These are phyloP conservation scores for Cettia cetti DNA, from an alignment of 2,113 vertebrate genomes.

Conservation along the genomic window DNA sequence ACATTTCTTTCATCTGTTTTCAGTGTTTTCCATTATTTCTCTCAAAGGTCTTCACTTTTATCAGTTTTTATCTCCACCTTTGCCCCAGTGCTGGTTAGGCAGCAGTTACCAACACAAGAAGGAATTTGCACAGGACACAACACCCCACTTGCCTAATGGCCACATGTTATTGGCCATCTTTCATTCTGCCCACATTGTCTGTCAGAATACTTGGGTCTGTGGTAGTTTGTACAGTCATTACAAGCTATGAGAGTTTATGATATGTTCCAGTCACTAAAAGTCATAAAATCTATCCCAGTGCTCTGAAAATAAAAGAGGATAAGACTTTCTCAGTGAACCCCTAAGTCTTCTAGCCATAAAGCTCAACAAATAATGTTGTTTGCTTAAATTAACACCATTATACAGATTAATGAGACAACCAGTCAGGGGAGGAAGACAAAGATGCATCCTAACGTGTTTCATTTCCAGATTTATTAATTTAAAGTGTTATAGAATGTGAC, in stretches of 20 bases:
- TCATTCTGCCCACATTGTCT: not conserved
- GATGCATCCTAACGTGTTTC: constrained; percentile 55
- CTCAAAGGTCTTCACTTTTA: not conserved
- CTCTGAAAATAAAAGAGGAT: constrained; percentile 10
- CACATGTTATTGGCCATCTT: not conserved
- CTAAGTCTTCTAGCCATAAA: constrained; percentile 28
- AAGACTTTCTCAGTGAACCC: constrained; percentile 25
- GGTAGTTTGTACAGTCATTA: not conserved
- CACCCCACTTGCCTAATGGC: not conserved
- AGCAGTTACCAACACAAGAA: not conserved
- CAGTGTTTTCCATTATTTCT: not conserved
- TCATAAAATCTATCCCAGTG: not conserved
- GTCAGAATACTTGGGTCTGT: not conserved
- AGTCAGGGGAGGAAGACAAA: constrained; percentile 44
- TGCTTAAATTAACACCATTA: constrained; percentile 56
- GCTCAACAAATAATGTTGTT: constrained; percentile 47
- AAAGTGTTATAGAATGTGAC: constrained; percentile 64
- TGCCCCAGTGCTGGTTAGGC: not conserved
- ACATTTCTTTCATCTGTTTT: not conserved
- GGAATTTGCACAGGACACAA: not conserved
- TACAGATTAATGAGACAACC: constrained; percentile 62
- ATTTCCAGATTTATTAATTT: constrained; percentile 60
- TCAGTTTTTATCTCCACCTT: not conserved
- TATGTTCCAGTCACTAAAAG: not conserved
- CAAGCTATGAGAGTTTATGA: not conserved